A percentile compares a stretch with the other conserved stretches of the same genome.
Conservation (phyloP, 1,140 invertebrate genomes). For the Trichonephila clavata region DNA sequence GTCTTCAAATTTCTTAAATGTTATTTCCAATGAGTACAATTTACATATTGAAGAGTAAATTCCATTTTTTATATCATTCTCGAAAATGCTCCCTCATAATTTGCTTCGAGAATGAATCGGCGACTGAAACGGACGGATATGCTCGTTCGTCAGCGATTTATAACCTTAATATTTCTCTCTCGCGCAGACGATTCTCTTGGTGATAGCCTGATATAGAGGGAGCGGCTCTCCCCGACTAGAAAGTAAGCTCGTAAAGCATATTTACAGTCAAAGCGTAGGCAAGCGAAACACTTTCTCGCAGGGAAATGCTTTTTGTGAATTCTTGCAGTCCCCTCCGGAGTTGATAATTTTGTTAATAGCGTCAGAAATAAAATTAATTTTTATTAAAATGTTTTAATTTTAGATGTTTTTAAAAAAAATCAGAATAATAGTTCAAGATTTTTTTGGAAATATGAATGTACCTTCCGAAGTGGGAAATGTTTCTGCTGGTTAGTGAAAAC, state of each 20-base stretch:
- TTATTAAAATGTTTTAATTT: too few species aligned
- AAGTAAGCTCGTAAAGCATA: constrained; percentile 74
- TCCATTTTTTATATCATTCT: background rate
- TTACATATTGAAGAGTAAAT: too few species aligned
- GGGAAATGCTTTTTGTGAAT: background rate
- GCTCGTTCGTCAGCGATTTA: background rate
- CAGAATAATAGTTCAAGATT: too few species aligned
- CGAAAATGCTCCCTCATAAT: background rate
- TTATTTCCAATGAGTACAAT: too few species aligned
- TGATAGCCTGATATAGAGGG: constrained; percentile 18
- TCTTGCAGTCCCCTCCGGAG: constrained; percentile 25
- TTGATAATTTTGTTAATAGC: background rate
- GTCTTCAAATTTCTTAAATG: too few species aligned
- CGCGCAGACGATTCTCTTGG: constrained; percentile 44
- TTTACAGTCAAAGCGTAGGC: constrained; percentile 71
- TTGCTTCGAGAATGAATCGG: constrained; percentile 11
- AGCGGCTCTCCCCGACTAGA: constrained; percentile 46
- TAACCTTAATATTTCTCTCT: constrained; percentile 6
- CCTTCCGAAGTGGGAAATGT: too few species aligned
- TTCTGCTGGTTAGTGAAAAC: too few species aligned
- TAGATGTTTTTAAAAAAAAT: too few species aligned
- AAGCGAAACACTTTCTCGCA: constrained; percentile 41
- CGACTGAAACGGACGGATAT: constrained; percentile 20
- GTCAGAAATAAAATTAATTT: too few species aligned
- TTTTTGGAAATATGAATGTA: too few species aligned